Evolutionary conservation across 2,113 vertebrate genomes (phyloP), one percentile per base, ranked within the genome.

Genomic region (Muntiacus reevesi): DNA sequence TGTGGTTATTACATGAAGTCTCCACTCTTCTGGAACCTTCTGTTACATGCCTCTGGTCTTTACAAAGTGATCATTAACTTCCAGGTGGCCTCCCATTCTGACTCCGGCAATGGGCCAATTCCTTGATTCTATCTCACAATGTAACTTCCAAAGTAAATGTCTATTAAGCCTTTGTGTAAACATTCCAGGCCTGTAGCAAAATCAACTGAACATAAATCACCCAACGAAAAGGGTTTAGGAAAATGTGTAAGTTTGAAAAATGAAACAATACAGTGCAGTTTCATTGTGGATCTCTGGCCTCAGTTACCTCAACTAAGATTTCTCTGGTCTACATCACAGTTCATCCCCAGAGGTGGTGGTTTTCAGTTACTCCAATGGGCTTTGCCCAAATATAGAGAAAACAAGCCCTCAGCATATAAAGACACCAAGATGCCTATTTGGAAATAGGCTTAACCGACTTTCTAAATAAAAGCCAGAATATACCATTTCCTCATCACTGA

Each of bases 141-240:
- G 96, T 96, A 96, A 97, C 97, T 97, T 98, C 97, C 98, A 98
- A 98, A 98, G 96, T 98, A 98, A 98, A 97, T 98, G 98, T 97
- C 98, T 98, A 96, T 97, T 98, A 98, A 98, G 96, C 85, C 97
- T 98, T 97, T 98, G 89, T 97, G 95, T 98, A 98, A 98, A 98
- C 98, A 97, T 98, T 98, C 96, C 93, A 96, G 96, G 87, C 91
- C 93, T 95, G 93, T 97, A 97, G 95, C 97, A 97, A 96, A 97
- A 97, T 98, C 97, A 98, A 98, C 98, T 88, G 92, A 97, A 98
- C 95, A 98, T 98, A 98, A 98, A 98, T 98, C 98, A 96, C 81
- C 88, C 91, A 97, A 55, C 36, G 92, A 96, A 97, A 97, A 89
- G 64, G 62, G 87, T 92, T 25, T 84, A 97, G 89, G 95, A 97